These are phyloP conservation scores for Dunckerocampus dactyliophorus DNA, from an alignment of 2,113 vertebrate genomes.

Conservation along the genomic window DNA sequence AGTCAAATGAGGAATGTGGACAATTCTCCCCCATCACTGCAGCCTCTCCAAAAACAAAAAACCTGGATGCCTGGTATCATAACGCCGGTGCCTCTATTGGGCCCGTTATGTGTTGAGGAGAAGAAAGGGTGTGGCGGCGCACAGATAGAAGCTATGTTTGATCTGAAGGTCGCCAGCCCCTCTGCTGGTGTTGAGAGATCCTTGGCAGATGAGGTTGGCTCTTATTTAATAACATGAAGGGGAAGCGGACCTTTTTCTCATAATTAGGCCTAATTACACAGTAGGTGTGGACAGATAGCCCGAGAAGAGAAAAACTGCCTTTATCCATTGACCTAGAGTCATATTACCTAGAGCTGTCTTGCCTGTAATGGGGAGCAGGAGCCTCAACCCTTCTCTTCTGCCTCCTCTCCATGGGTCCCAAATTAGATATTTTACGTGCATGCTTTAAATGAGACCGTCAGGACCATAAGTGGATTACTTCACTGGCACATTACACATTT, in stretches of 20 bases:
- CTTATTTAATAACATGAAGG: slow-evolving; percentile 99
- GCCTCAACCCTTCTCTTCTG: slow-evolving; percentile 82
- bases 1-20: slow-evolving; percentile 80
- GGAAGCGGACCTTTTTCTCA: slow-evolving; percentile 97
- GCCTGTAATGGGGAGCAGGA: slow-evolving; percentile 91
- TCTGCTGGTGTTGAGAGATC: slow-evolving; percentile 89
- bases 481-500: neutral
- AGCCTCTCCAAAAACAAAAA: slow-evolving; percentile 53
- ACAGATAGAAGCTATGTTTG: slow-evolving; percentile 95
- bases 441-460: slow-evolving; percentile 35
- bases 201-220: slow-evolving; percentile 86
- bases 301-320: slow-evolving; percentile 99
- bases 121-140: slow-evolving; percentile 54
- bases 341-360: slow-evolving; percentile 95
- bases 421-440: slow-evolving; percentile 66
- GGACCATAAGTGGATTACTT: neutral
- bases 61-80: slow-evolving; percentile 89
- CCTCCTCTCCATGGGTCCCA: slow-evolving; percentile 83
- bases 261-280: slow-evolving; percentile 99
- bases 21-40: slow-evolving; percentile 49
- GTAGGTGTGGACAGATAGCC: slow-evolving; percentile 97
- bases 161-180: slow-evolving; percentile 93
- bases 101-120: slow-evolving; percentile 43
- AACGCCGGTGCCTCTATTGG: slow-evolving; percentile 58
- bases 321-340: slow-evolving; percentile 99